These are phyloP conservation scores for Metalampra italica DNA, from an alignment of 2,888 invertebrate genomes.

Conservation along the genomic window DNA sequence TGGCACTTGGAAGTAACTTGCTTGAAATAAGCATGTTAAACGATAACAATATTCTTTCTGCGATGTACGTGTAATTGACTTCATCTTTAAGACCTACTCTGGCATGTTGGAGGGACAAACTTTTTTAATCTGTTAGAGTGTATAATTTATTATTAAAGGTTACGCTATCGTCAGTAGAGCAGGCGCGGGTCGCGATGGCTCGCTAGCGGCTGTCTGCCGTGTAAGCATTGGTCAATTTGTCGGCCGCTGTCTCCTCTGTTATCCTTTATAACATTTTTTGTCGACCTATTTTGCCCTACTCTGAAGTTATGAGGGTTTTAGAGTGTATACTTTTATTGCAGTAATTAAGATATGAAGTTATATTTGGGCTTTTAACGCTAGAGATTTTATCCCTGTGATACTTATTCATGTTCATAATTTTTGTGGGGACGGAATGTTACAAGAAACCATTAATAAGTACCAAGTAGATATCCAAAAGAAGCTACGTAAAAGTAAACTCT, in stretches of 20 bases:
- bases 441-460: neutral
- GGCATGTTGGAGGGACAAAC: slow-evolving; percentile 15
- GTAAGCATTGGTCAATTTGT: slow-evolving; percentile 64
- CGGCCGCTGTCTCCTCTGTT: slow-evolving; percentile 37
- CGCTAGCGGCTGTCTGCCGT: slow-evolving; percentile 40
- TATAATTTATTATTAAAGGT: slow-evolving; percentile 56
- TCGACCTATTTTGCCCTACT: slow-evolving; percentile 55
- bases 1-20: too few species aligned
- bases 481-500: too few species aligned
- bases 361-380: slow-evolving; percentile 63
- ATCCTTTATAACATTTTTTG: slow-evolving; percentile 64
- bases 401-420: slow-evolving; percentile 32
- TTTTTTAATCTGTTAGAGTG: slow-evolving; percentile 42
- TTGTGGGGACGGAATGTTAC: slow-evolving; percentile 3
- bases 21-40: neutral
- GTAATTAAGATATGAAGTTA: slow-evolving; percentile 71
- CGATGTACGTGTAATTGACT: neutral
- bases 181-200: slow-evolving; percentile 15
- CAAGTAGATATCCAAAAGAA: too few species aligned
- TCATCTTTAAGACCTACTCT: neutral
- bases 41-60: neutral
- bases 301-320: slow-evolving; percentile 64
- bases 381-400: slow-evolving; percentile 39
- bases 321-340: slow-evolving; percentile 66
- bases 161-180: slow-evolving; percentile 33